Evolutionary conservation across 1,140 invertebrate species (phyloP).

Genomic region (Bombyx mori): ASM3026992v2 NC_085121.1:14401501-14402000

Average conservation of each 20-base stretch:
- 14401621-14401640: conserved; percentile 75
- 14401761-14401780: conserved; percentile 74
- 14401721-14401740: conserved; percentile 71
- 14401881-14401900: too few species aligned
- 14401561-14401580: conserved; percentile 75
- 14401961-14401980: too few species aligned
- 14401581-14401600: conserved; percentile 79
- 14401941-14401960: too few species aligned
- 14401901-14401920: too few species aligned
- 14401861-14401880: too few species aligned
- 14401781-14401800: conserved; percentile 49
- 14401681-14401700: conserved; percentile 73
- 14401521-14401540: conserved; percentile 75
- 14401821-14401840: conserved; percentile 10
- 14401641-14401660: conserved; percentile 77
- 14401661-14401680: conserved; percentile 84
- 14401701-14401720: conserved; percentile 63
- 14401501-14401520: conserved; percentile 75
- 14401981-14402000: too few species aligned
- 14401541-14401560: conserved; percentile 79
- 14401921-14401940: too few species aligned
- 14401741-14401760: conserved; percentile 85
- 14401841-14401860: neutral
- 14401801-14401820: conserved; percentile 49
- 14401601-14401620: conserved; percentile 75